Evolutionary conservation across 1,140 invertebrate genomes (phyloP).

Genomic region (Uloborus diversus): DNA sequence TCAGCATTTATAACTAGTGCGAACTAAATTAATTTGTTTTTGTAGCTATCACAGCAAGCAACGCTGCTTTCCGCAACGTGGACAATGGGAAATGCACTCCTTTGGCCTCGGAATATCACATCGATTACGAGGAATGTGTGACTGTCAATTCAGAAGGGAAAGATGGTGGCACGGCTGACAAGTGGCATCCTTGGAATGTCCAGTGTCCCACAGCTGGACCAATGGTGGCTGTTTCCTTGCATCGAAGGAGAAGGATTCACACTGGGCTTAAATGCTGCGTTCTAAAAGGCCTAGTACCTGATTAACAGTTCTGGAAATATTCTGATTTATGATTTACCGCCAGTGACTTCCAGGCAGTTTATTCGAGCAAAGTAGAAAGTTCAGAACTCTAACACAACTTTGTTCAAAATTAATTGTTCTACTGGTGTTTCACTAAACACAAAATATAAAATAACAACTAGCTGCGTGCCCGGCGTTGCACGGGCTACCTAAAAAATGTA

Average conservation of each 20-base stretch:
- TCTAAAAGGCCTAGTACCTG: conserved; percentile 13
- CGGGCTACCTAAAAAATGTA: too few relatives aligned
- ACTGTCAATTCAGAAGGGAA: conserved; percentile 28
- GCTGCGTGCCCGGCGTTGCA: too few relatives aligned
- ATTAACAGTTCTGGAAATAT: too few relatives aligned
- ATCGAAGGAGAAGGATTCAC: conserved; percentile 18
- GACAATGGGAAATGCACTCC: conserved; percentile 51
- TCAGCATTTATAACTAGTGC: too few relatives aligned
- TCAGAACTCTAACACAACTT: too few relatives aligned
- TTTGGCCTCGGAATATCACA: neutral
- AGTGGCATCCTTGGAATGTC: conserved; percentile 43
- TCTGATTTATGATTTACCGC: too few relatives aligned
- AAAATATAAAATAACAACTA: too few relatives aligned
- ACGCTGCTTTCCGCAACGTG: conserved; percentile 46
- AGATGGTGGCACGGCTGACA: conserved; percentile 21
- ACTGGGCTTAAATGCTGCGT: conserved; percentile 41
- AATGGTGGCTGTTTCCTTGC: conserved; percentile 30
- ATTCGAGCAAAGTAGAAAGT: too few relatives aligned
- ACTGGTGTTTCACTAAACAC: too few relatives aligned
- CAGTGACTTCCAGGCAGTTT: too few relatives aligned
- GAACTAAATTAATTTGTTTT: too few relatives aligned
- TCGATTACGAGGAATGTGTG: conserved; percentile 42
- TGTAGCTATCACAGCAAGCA: conserved; percentile 38
- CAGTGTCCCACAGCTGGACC: conserved; percentile 36
- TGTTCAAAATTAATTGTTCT: too few relatives aligned